Evolutionary conservation across 2,113 vertebrate genomes (phyloP), one percentile per base, ranked within the genome.

Genomic region (Hyaena hyaena): DNA sequence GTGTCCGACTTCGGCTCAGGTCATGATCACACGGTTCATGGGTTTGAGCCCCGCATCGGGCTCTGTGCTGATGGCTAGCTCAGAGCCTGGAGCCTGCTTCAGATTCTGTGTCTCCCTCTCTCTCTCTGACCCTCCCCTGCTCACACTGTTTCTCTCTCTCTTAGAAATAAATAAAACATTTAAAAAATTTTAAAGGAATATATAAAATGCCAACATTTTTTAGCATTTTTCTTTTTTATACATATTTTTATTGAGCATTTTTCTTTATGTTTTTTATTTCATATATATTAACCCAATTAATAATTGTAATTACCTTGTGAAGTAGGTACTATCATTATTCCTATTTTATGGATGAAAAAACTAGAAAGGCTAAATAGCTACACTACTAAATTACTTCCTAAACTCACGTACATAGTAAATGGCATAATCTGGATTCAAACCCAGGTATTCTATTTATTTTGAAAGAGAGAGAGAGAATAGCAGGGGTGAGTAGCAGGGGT

Each of bases 311-410:
- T 93, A 31, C 1, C 12, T 65, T 74, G 23, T 63, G 14, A 69
- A 63, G 4, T 55, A 66, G 50, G 21, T 21, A 48, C 8, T 55
- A 24, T 74, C 63, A 10, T 94, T 48, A 73, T 80, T 79, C 35
- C 43, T 33, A 68, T 76, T 96, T 93, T 90, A 95, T 14, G 81
- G 35, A 74, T 85, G 28, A 81, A 39, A 39, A 84, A 92, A 73
- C 45, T 53, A 6, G 24, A 79, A 85, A 89, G 12, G 9, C 48
- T 90, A 81, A 76, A 63, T 86, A 81, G 31, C 53, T 65, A 85
- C 95, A 90, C 80, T n/a, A 50, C 79, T 74, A 50, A 63, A 50
- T 76, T 55, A 50, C 24, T 74, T 74, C 48, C 7, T 69, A 74
- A 86, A 61, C 11, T 63, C 39, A 50, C 35, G 9, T 79, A 66